These are phyloP conservation scores for Magallana angulata DNA, from an alignment of 1,140 invertebrate genomes.

Conservation along the genomic window DNA sequence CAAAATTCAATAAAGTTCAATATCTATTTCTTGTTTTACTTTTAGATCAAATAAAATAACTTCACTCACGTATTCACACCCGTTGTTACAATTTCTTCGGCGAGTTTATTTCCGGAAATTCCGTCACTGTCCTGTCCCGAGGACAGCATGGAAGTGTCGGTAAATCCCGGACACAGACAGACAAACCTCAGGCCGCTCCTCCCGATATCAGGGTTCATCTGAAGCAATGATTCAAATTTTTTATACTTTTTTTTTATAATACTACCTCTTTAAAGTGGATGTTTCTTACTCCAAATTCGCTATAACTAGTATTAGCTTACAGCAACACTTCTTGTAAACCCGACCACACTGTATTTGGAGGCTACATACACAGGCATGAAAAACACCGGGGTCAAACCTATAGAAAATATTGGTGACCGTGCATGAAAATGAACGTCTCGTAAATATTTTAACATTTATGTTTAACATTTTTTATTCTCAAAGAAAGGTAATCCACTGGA, in stretches of 20 bases:
- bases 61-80: neutral
- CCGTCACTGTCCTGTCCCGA: neutral
- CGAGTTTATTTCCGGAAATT: neutral
- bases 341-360: slow-evolving; percentile 88
- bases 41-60: no score
- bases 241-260: neutral
- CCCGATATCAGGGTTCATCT: slow-evolving; percentile 51
- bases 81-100: neutral
- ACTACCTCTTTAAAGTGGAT: neutral
- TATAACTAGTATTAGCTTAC: slow-evolving; percentile 54
- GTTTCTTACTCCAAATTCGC: neutral
- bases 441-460: no score
- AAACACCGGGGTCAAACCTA: slow-evolving; percentile 84
- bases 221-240: neutral
- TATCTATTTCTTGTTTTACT: no score
- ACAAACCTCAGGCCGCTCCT: slow-evolving; percentile 55
- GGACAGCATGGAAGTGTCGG: slow-evolving; percentile 44
- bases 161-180: slow-evolving; percentile 61
- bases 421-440: neutral
- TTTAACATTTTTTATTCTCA: no score
- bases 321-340: slow-evolving; percentile 84
- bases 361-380: slow-evolving; percentile 88
- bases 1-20: no score
- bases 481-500: no score
- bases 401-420: slow-evolving; percentile 74